Percentiles rank a stretch among this genome's conserved stretches.
Evolutionary conservation across 2,797 vertebrate genomes (phyloP).

Genomic region (Diglossa cyanea): DNA sequence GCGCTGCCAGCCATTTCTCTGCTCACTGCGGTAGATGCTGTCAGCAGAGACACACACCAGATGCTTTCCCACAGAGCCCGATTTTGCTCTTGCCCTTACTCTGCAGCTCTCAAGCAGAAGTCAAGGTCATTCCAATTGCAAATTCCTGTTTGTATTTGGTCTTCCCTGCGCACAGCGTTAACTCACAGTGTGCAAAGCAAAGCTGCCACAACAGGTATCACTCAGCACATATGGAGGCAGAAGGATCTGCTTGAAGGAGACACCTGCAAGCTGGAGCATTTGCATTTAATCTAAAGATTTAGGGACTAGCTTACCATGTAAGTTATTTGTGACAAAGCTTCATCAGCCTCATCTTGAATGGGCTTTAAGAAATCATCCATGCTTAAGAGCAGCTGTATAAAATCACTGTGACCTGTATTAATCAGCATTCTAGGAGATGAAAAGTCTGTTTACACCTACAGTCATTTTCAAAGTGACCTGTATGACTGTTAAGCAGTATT

Average conservation of each 20-base stretch:
- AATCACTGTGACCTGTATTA: background rate
- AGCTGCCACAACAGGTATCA: background rate
- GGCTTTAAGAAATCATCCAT: background rate
- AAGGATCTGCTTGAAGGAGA: background rate
- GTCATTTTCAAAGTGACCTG: background rate
- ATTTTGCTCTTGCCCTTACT: background rate
- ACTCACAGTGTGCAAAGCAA: background rate
- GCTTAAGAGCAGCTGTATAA: background rate
- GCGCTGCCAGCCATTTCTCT: background rate
- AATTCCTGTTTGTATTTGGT: background rate
- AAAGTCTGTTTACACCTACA: background rate
- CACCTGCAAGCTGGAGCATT: background rate
- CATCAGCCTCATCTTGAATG: background rate
- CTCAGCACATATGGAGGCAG: background rate
- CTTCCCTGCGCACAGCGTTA: fast-evolving
- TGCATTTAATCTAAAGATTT: background rate
- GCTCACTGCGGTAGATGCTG: background rate
- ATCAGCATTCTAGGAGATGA: background rate
- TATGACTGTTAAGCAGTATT: background rate
- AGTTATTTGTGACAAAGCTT: background rate
- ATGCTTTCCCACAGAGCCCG: background rate
- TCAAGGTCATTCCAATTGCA: background rate
- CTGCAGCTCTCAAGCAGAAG: background rate
- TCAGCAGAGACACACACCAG: slow-evolving; percentile 3
- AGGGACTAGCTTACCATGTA: background rate